Evolutionary conservation across 2,888 invertebrate species (phyloP).

Genomic region (Eueremaeus valkanovi): DNA sequence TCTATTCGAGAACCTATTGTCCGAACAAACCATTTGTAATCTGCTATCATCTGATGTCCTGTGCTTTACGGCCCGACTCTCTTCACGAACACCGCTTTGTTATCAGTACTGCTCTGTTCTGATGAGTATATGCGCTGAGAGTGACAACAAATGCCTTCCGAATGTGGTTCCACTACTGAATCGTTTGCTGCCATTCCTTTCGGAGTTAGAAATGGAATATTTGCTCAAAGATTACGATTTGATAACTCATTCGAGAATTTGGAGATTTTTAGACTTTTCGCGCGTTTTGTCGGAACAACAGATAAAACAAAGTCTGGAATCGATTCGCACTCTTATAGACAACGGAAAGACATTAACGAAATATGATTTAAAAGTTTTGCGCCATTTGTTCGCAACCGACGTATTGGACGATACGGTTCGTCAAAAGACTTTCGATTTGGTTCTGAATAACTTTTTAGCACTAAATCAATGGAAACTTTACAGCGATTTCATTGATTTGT

Average conservation of each 20-base stretch:
- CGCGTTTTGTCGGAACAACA: not conserved
- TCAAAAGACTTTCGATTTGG: not conserved
- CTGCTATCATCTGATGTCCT: constrained; percentile 35
- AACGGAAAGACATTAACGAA: not conserved
- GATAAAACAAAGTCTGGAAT: not conserved
- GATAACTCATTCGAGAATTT: not conserved
- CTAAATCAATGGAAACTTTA: not conserved
- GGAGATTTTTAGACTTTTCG: not conserved
- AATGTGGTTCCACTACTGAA: not conserved
- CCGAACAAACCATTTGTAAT: not conserved
- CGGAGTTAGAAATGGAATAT: not conserved
- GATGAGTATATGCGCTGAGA: not conserved
- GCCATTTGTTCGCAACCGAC: not conserved
- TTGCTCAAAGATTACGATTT: constrained; percentile 25
- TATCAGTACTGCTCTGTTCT: not conserved
- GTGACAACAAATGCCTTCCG: not conserved
- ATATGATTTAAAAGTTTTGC: not conserved
- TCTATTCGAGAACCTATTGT: constrained; percentile 33
- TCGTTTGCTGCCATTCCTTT: constrained; percentile 10
- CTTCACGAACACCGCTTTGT: not conserved
- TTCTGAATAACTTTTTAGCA: not conserved
- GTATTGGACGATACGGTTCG: not conserved
- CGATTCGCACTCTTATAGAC: not conserved
- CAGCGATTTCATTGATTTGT: constrained; percentile 17
- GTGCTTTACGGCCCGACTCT: constrained; percentile 13